Evolutionary conservation across 2,113 vertebrate genomes (phyloP).

Genomic region (Nesoenas mayeri): DNA sequence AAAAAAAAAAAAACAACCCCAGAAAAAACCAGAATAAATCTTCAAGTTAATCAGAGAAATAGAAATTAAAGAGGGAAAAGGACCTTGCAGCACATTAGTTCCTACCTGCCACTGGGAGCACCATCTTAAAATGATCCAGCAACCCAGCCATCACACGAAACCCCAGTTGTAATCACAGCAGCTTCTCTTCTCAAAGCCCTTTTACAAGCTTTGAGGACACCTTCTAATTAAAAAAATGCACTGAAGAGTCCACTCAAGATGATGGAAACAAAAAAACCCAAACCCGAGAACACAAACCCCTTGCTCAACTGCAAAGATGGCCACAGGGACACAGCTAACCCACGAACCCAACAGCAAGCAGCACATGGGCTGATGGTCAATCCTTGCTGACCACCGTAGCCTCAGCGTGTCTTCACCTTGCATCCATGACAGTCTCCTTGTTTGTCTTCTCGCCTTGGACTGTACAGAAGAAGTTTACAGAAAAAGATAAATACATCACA

Average conservation of each 20-base stretch:
- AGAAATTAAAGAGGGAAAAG: background rate
- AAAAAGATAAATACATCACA: background rate
- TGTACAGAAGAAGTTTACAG: background rate
- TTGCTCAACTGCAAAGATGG: background rate
- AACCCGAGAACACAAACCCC: background rate
- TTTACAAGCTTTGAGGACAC: background rate
- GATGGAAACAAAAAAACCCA: background rate
- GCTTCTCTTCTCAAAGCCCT: background rate
- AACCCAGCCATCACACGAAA: background rate
- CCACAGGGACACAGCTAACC: background rate
- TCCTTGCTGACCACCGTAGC: background rate
- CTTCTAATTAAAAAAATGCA: background rate
- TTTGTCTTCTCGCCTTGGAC: background rate
- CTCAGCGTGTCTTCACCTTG: background rate
- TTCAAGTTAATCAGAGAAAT: background rate
- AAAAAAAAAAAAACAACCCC: background rate
- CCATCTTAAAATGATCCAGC: background rate
- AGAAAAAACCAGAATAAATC: background rate
- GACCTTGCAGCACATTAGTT: background rate
- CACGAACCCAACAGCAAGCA: background rate
- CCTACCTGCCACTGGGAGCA: background rate
- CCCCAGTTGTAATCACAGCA: background rate
- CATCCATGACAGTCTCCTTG: rapidly evolving
- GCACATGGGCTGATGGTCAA: background rate
- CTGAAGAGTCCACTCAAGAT: background rate